phyloP scores from a whole-genome alignment of 2,113 vertebrate genomes.

The Pleuronectes platessa region DNA sequence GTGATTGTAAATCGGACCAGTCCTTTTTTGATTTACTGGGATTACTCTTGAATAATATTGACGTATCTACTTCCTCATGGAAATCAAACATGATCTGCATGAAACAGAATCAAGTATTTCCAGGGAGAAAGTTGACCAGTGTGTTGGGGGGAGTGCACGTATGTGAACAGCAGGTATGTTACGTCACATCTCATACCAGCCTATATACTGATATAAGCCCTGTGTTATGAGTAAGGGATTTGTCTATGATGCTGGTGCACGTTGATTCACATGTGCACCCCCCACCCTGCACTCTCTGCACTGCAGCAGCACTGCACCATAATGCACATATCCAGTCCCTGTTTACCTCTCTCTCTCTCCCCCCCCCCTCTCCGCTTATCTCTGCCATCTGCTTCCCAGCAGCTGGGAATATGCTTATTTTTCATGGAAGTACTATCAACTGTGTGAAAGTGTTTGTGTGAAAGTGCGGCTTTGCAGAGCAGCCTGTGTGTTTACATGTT shows the following conservation, averaged over 20 bases:
- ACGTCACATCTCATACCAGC: slow-evolving; percentile 51
- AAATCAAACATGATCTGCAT: too few relatives aligned
- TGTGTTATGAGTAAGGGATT: slow-evolving; percentile 65
- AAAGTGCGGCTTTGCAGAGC: not conserved
- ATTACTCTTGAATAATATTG: not conserved
- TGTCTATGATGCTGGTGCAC: slow-evolving; percentile 67
- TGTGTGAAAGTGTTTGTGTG: not conserved
- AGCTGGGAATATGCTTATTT: slow-evolving; percentile 44
- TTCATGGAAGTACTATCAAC: slow-evolving; percentile 23
- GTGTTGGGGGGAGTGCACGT: not conserved
- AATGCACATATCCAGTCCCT: slow-evolving; percentile 46
- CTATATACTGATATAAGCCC: slow-evolving; percentile 39
- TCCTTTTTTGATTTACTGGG: not conserved
- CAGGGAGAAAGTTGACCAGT: not conserved
- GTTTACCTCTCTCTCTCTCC: slow-evolving; percentile 7
- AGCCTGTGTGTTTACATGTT: slow-evolving; percentile 1
- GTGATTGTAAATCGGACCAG: too few relatives aligned
- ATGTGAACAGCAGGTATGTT: slow-evolving; percentile 54
- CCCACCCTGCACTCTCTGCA: slow-evolving; percentile 54
- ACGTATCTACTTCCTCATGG: not conserved
- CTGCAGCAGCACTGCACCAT: slow-evolving; percentile 74
- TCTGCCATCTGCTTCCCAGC: slow-evolving; percentile 58
- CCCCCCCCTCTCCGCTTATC: slow-evolving; percentile 20
- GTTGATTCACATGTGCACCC: slow-evolving; percentile 71
- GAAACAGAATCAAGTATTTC: too few relatives aligned